These are phyloP conservation scores for Galeruca laticollis DNA, from an alignment of 2,888 invertebrate genomes.

Conservation along the genomic window DNA sequence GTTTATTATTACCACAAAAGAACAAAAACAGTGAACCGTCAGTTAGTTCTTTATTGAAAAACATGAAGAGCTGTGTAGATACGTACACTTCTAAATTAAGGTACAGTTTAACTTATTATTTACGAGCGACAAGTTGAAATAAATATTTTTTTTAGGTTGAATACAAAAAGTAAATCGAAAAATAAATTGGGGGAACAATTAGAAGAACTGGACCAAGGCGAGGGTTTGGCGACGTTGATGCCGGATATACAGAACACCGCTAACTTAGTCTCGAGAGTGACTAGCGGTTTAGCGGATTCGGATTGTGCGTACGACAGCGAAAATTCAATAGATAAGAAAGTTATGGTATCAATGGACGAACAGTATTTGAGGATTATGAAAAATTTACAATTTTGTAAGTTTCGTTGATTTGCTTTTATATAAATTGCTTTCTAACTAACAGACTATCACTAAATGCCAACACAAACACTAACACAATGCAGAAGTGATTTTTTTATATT, in stretches of 20 bases:
- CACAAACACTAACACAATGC: too few relatives aligned
- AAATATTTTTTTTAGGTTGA: constrained; percentile 51
- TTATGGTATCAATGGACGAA: constrained; percentile 75
- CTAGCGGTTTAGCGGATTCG: constrained; percentile 62
- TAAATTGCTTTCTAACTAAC: background rate
- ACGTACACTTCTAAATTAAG: constrained; percentile 89
- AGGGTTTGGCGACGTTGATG: constrained; percentile 88
- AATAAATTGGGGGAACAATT: constrained; percentile 59
- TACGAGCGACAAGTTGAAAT: constrained; percentile 12
- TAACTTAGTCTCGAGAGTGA: constrained; percentile 68
- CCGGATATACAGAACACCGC: constrained; percentile 89
- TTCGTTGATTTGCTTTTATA: background rate
- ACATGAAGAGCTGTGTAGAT: constrained; percentile 93
- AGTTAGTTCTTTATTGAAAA: constrained; percentile 82
- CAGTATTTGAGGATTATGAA: constrained; percentile 91
- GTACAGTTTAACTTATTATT: constrained; percentile 62
- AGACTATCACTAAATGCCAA: too few relatives aligned
- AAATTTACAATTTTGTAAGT: constrained; percentile 86
- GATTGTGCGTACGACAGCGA: constrained; percentile 62
- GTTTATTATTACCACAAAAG: constrained; percentile 74
- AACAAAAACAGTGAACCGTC: constrained; percentile 68
- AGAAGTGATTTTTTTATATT: too few relatives aligned
- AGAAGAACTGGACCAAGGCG: constrained; percentile 86
- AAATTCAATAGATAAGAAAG: constrained; percentile 66
- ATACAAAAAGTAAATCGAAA: constrained; percentile 57